Conservation (phyloP, 1,140 invertebrate species). For the Anadara kagoshimensis region DNA sequence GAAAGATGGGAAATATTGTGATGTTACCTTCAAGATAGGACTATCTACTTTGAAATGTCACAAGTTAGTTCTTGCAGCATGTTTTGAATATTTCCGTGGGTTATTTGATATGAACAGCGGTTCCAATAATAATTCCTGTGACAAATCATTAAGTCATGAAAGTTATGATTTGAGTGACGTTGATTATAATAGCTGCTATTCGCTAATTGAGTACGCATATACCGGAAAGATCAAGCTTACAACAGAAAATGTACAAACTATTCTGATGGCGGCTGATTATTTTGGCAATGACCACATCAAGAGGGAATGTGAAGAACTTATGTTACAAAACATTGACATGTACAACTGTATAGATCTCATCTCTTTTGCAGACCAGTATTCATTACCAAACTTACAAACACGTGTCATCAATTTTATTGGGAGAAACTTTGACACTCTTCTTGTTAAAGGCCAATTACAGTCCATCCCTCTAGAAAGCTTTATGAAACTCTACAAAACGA, state of each 20-base stretch:
- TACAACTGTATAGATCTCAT: not conserved
- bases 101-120: slow-evolving; percentile 1
- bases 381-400: too few species aligned
- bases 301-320: slow-evolving; percentile 9
- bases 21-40: slow-evolving; percentile 9
- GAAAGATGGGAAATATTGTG: slow-evolving; percentile 20
- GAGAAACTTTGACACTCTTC: too few species aligned
- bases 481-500: too few species aligned
- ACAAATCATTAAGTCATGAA: slow-evolving; percentile 1
- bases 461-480: too few species aligned
- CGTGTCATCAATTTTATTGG: too few species aligned
- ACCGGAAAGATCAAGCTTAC: slow-evolving; percentile 22
- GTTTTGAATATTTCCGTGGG: slow-evolving; percentile 21
- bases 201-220: slow-evolving; percentile 11
- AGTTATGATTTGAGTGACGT: slow-evolving; percentile 4
- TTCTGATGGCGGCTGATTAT: slow-evolving; percentile 14
- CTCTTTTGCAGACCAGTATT: slow-evolving; percentile 7
- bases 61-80: slow-evolving; percentile 6
- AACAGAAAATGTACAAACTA: slow-evolving; percentile 9
- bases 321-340: slow-evolving; percentile 13
- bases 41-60: not conserved
- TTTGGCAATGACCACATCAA: slow-evolving; percentile 6
- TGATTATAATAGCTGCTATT: not conserved
- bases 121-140: not conserved
- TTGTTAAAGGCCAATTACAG: too few species aligned